Evolutionary conservation across 1,140 invertebrate species (phyloP), one percentile per base, ranked within the genome.

Genomic region (Meloidogyne floridensis): DNA sequence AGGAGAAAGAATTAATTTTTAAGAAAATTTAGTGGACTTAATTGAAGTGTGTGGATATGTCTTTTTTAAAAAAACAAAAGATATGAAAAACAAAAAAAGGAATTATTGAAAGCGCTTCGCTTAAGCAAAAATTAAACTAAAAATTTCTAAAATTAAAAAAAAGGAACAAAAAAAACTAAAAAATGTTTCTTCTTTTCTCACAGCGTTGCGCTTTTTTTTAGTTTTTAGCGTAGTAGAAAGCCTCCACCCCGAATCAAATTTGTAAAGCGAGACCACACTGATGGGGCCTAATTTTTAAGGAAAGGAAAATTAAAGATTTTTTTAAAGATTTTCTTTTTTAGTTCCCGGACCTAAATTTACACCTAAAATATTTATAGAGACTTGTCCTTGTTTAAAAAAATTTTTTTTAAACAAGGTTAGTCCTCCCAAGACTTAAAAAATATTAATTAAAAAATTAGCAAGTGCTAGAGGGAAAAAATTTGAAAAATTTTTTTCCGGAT

Each of bases 181-280:
- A 56, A 13, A 13, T 56, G 54, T 56, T 32, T 32, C 32, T 32
- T 32, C 32, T 11, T 4, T 15, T 13, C 59, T 65, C 59, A 65
- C 59, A 65, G 59, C 59, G 59, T 65, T 65, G 59, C 59, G 59
- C 59, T 65, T 47, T 47, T 32, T 32, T 32, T 32, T 32, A 32
- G 32, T 32, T 32, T 32, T 65, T 65, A 65, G 59, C 59, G 59
- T 65, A 32, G 2, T 32, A 65, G 15, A 65, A 65, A 65, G 10
- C 59, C 59, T n/a, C 59, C 59, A 65, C 59, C 59, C 59, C 59
- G 59, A 65, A 65, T 65, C 59, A 65, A 8, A 18, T 65, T 65
- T 65, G 59, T 65, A 65, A 65, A 65, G n/a, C 15, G 15, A 65
- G 59, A 65, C 59, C 59, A 65, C 59, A 65, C 59, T 65, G 59